These are phyloP conservation scores for Bembecia ichneumoniformis DNA, from an alignment of 2,888 invertebrate genomes.

Conservation along the genomic window DNA sequence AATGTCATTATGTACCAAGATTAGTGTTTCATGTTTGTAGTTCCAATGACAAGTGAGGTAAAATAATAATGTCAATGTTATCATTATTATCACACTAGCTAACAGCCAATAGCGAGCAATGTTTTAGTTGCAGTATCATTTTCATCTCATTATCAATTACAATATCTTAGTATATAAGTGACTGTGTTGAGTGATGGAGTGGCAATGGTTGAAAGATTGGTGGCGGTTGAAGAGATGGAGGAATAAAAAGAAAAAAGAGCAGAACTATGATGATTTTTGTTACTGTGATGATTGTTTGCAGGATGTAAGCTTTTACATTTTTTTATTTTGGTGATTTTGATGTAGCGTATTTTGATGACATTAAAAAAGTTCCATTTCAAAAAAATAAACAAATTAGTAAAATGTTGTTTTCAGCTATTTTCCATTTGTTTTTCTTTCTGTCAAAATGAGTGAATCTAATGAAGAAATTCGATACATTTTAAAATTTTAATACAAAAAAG, in stretches of 20 bases:
- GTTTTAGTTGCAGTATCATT: constrained; percentile 14
- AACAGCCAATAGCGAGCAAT: constrained; percentile 49
- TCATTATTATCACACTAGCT: constrained; percentile 49
- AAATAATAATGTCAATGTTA: constrained; percentile 61
- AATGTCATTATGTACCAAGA: constrained; percentile 16
- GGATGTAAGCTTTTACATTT: constrained; percentile 47
- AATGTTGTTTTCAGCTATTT: too few relatives aligned
- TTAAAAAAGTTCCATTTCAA: too few relatives aligned
- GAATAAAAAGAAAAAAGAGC: constrained; percentile 66
- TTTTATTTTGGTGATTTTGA: too few relatives aligned
- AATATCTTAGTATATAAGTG: constrained; percentile 9
- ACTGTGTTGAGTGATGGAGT: constrained; percentile 74
- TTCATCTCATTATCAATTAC: constrained; percentile 1
- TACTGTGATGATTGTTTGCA: constrained; percentile 83
- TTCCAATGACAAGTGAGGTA: constrained; percentile 65
- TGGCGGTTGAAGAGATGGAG: constrained; percentile 82
- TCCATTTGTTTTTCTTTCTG: too few relatives aligned
- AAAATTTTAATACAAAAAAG: too few relatives aligned
- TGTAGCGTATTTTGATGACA: too few relatives aligned
- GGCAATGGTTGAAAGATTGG: constrained; percentile 87
- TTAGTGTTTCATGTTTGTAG: constrained; percentile 32
- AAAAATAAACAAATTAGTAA: too few relatives aligned
- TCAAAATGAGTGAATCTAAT: too few relatives aligned
- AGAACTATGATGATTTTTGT: constrained; percentile 77
- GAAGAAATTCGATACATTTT: too few relatives aligned